Conservation (phyloP, 2,888 invertebrate genomes). For the Cheilosia variabilis region DNA sequence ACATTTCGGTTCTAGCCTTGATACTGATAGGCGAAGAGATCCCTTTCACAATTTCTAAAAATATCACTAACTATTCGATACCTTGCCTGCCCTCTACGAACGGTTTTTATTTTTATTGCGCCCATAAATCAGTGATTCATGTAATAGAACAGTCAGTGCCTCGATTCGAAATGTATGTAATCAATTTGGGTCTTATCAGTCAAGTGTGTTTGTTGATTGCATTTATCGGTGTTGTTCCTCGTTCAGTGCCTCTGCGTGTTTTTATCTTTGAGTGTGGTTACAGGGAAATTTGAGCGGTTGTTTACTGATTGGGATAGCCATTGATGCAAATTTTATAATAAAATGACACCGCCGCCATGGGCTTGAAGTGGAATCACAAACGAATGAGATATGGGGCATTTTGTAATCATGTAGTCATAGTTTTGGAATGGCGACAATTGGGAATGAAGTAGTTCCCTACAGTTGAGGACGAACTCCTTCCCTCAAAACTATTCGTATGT, state of each 20-base stretch:
- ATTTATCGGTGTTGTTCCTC: conserved; percentile 33
- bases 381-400: neutral
- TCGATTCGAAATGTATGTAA: neutral
- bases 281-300: conserved; percentile 7
- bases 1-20: neutral
- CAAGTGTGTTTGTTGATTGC: conserved; percentile 26
- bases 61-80: too few relatives aligned
- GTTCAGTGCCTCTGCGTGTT: conserved; percentile 3
- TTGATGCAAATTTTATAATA: conserved; percentile 20
- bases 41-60: neutral
- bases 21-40: neutral
- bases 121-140: conserved; percentile 18
- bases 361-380: neutral
- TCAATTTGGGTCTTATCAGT: conserved; percentile 31
- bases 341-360: neutral
- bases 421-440: too few relatives aligned
- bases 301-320: conserved; percentile 18
- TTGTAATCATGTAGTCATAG: too few relatives aligned
- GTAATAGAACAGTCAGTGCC: conserved; percentile 11
- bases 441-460: too few relatives aligned
- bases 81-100: too few relatives aligned
- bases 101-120: too few relatives aligned
- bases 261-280: conserved; percentile 30
- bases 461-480: too few relatives aligned
- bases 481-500: too few relatives aligned